Evolutionary conservation across 2,797 vertebrate genomes (phyloP).

Genomic region (Onychomys arenicola): DNA sequence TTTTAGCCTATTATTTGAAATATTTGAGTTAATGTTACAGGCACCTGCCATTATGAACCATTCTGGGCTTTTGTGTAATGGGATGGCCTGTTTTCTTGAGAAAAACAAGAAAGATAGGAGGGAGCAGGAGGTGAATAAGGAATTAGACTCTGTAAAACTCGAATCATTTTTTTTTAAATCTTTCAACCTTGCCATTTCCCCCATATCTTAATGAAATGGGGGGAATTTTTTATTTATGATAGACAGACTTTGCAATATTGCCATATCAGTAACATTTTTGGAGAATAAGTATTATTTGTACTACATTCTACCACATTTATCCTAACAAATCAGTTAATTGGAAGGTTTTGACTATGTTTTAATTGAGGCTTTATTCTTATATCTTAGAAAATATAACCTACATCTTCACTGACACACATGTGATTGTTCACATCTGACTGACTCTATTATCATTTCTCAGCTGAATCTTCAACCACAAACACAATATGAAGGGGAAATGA

Average conservation of each 20-base stretch:
- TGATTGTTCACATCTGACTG: background rate
- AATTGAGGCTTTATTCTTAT: background rate
- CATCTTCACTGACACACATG: background rate
- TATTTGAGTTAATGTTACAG: constrained; percentile 75
- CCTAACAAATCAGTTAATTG: background rate
- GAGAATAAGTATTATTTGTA: background rate
- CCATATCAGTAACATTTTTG: background rate
- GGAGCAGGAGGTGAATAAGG: background rate
- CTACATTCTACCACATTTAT: background rate
- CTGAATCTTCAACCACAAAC: constrained; percentile 36
- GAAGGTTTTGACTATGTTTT: background rate
- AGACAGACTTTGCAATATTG: background rate
- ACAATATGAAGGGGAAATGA: background rate
- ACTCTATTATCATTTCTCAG: background rate
- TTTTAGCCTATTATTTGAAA: constrained; percentile 74
- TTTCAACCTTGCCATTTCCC: background rate
- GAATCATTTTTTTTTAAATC: background rate
- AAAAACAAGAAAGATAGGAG: background rate
- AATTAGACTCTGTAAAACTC: constrained; percentile 18
- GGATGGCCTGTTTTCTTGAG: constrained; percentile 28
- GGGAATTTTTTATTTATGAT: constrained; percentile 38
- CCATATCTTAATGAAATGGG: background rate
- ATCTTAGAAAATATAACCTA: background rate
- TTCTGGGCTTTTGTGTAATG: constrained; percentile 17
- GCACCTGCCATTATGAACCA: constrained; percentile 77